These are phyloP conservation scores for Ectropis crepuscularia DNA, from an alignment of 2,888 invertebrate species.

Conservation along the genomic window DNA sequence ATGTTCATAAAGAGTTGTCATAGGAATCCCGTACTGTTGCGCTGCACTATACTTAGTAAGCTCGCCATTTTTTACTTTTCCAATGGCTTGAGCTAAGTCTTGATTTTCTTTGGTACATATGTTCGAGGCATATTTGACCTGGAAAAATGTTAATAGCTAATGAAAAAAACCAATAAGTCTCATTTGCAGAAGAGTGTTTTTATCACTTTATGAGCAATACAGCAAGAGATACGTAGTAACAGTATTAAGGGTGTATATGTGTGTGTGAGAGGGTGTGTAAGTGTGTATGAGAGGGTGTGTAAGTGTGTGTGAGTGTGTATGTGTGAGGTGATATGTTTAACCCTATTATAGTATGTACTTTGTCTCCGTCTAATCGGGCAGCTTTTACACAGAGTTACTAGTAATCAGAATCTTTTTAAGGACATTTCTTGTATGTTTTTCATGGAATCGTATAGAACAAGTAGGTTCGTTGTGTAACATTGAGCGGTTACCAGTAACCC, in stretches of 20 bases:
- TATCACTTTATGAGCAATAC: constrained; percentile 1
- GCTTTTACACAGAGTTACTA: constrained; percentile 5
- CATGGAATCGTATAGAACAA: neutral
- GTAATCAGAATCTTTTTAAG: constrained; percentile 3
- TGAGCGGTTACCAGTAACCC: constrained; percentile 4
- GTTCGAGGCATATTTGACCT: too few relatives aligned
- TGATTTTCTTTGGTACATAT: too few relatives aligned
- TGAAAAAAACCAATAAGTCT: too few relatives aligned
- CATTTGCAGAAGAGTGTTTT: neutral
- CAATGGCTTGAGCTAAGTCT: too few relatives aligned
- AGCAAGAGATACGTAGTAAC: constrained; percentile 6
- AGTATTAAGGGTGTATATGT: neutral
- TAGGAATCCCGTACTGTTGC: too few relatives aligned
- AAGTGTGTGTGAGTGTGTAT: constrained; percentile 2
- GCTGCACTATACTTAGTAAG: too few relatives aligned
- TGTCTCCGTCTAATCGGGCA: constrained; percentile 5
- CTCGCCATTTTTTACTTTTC: too few relatives aligned
- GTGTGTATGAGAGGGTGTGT: neutral
- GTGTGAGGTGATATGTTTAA: constrained; percentile 2
- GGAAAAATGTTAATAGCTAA: too few relatives aligned
- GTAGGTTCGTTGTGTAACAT: constrained; percentile 5
- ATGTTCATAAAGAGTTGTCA: too few relatives aligned
- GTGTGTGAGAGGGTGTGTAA: neutral
- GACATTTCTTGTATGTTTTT: constrained; percentile 5
- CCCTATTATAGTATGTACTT: constrained; percentile 5